A percentile compares a stretch with the other conserved stretches of the same genome.
Evolutionary conservation across 2,888 invertebrate genomes (phyloP).

Genomic region (Leptinotarsa haldemani): DNA sequence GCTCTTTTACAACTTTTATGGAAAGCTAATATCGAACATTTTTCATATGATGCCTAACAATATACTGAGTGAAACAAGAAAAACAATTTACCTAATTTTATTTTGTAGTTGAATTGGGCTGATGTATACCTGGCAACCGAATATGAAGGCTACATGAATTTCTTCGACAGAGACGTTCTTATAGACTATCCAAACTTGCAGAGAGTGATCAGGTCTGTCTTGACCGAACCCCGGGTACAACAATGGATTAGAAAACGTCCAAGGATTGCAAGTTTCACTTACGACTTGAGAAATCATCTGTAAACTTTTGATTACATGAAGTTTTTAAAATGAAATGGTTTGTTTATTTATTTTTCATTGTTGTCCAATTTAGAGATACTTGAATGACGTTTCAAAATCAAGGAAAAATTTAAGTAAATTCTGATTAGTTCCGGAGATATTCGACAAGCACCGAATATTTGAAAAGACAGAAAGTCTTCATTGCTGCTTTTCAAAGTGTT

Average conservation of each 20-base stretch:
- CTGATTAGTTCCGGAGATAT: no score
- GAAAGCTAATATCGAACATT: background rate
- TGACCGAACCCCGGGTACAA: conserved; percentile 71
- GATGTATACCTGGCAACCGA: conserved; percentile 22
- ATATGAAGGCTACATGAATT: conserved; percentile 25
- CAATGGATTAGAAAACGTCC: conserved; percentile 76
- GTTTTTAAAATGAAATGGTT: no score
- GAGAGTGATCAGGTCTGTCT: conserved; percentile 69
- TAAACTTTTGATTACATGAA: background rate
- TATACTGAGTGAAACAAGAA: background rate
- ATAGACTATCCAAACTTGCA: conserved; percentile 72
- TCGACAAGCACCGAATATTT: no score
- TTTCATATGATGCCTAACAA: background rate
- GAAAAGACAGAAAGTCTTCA: no score
- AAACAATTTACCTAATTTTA: background rate
- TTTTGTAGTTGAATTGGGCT: conserved; percentile 32
- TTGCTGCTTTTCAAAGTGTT: no score
- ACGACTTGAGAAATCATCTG: conserved; percentile 30
- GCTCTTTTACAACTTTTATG: background rate
- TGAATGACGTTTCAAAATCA: no score
- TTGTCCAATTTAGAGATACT: no score
- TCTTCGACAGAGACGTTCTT: conserved; percentile 48
- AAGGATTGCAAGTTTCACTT: conserved; percentile 18
- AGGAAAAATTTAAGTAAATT: no score
- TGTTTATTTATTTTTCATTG: no score